A percentile compares a stretch with the other conserved stretches of the same genome.
These are phyloP conservation scores for Penaeus monodon DNA, from an alignment of 2,888 invertebrate genomes.

Conservation along the genomic window DNA sequence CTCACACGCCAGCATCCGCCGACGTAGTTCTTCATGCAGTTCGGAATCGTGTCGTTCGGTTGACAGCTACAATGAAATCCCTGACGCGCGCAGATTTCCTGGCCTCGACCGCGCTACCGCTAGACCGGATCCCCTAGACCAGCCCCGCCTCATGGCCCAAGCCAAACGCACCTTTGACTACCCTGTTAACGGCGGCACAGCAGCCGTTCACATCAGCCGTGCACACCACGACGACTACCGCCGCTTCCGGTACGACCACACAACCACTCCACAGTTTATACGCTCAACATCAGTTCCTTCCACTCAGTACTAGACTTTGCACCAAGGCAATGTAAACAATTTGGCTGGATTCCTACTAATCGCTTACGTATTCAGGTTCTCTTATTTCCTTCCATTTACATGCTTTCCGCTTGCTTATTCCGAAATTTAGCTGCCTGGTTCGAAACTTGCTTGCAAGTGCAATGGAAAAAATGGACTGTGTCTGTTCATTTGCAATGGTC, in stretches of 20 bases:
- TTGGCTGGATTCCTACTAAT: not conserved
- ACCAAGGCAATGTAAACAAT: not conserved
- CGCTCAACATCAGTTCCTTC: conserved; percentile 48
- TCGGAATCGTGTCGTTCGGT: conserved; percentile 40
- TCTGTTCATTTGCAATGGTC: too few relatives aligned
- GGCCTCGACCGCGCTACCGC: conserved; percentile 73
- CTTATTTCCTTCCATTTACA: not conserved
- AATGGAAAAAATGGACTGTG: too few relatives aligned
- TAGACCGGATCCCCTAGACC: conserved; percentile 67
- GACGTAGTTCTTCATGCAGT: conserved; percentile 42
- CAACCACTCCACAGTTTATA: conserved; percentile 46
- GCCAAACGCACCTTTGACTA: conserved; percentile 59
- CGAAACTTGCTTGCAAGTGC: too few relatives aligned
- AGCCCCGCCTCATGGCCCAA: too few relatives aligned
- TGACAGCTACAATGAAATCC: conserved; percentile 72
- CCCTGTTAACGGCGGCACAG: conserved; percentile 63
- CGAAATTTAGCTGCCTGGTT: too few relatives aligned
- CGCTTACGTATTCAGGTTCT: not conserved
- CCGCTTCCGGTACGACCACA: conserved; percentile 58
- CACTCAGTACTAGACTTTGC: conserved; percentile 35
- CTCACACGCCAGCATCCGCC: conserved; percentile 55
- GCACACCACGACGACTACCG: conserved; percentile 63
- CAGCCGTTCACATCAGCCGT: conserved; percentile 60
- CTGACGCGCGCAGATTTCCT: conserved; percentile 74
- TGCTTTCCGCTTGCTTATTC: too few relatives aligned